These are phyloP conservation scores for Drosophila koepferae DNA, from an alignment of 2,888 invertebrate genomes.

Conservation along the genomic window DNA sequence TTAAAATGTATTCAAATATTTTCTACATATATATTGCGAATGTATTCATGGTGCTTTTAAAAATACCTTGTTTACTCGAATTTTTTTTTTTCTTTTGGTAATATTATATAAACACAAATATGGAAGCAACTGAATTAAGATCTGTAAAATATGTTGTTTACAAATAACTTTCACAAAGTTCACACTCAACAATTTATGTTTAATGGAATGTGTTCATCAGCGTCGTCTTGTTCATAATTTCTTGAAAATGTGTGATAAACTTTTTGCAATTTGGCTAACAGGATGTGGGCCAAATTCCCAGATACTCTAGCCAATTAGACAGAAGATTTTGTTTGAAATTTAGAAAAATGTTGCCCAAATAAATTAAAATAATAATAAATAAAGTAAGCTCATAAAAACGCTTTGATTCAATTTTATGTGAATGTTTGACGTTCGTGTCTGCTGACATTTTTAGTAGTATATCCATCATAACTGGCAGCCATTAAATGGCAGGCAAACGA, in stretches of 20 bases:
- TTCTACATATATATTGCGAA: too few relatives aligned
- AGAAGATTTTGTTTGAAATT: conserved; percentile 10
- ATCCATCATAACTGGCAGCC: conserved; percentile 48
- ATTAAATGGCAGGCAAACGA: conserved; percentile 57
- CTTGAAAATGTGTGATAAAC: not conserved
- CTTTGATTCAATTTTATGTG: conserved; percentile 46
- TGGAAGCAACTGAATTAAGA: not conserved
- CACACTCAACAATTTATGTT: not conserved
- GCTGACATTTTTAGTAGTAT: conserved; percentile 19
- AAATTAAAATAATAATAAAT: not conserved
- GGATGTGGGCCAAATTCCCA: conserved; percentile 21
- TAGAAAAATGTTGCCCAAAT: not conserved
- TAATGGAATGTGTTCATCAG: not conserved
- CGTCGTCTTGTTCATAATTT: conserved; percentile 2
- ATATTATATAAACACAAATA: not conserved
- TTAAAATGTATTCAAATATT: too few relatives aligned
- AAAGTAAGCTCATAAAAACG: conserved; percentile 16
- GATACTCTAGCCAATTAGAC: conserved; percentile 32
- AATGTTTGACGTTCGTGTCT: conserved; percentile 23
- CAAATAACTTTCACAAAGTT: not conserved
- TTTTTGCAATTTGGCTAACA: conserved; percentile 16
- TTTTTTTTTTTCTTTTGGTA: too few relatives aligned
- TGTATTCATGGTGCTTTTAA: too few relatives aligned
- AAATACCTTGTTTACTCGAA: too few relatives aligned
- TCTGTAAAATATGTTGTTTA: not conserved